phyloP scores from a whole-genome alignment of 1,140 invertebrate species.

The Bicyclus anynana region DNA sequence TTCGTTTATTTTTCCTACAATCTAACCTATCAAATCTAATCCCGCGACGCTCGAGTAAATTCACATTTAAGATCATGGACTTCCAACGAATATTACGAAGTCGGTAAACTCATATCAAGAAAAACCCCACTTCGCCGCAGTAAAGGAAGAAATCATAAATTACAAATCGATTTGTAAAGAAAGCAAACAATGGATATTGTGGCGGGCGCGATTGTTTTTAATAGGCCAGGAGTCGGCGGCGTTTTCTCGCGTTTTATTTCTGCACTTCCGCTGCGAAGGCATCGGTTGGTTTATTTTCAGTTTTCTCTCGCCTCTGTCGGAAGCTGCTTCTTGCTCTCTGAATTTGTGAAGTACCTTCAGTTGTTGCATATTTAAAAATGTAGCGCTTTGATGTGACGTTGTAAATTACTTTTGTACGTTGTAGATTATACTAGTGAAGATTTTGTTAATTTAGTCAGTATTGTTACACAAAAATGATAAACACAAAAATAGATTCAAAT shows the following conservation, averaged over 20 bases:
- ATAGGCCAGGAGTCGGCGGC: slow-evolving; percentile 10
- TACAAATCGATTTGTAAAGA: slow-evolving; percentile 26
- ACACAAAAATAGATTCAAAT: too few species aligned
- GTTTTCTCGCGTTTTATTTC: slow-evolving; percentile 2
- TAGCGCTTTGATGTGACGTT: not conserved
- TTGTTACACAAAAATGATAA: too few species aligned
- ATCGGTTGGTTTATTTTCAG: not conserved
- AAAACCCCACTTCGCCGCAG: not conserved
- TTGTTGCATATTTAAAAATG: not conserved
- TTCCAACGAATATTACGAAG: too few species aligned
- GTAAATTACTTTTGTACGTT: not conserved
- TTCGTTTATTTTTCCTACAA: too few species aligned
- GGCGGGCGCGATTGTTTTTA: slow-evolving; percentile 20
- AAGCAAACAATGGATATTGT: slow-evolving; percentile 16
- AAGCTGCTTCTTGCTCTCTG: not conserved
- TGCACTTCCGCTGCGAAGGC: not conserved
- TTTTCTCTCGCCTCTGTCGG: not conserved
- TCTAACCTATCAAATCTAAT: too few species aligned
- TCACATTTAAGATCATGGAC: too few species aligned
- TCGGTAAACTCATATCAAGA: not conserved
- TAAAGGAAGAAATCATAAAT: slow-evolving; percentile 13
- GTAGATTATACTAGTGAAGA: not conserved
- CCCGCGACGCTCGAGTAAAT: too few species aligned
- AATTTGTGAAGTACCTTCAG: not conserved
- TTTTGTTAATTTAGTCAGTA: too few species aligned